Evolutionary conservation across 2,797 vertebrate species (phyloP).

Genomic region (Prunella strophiata): DNA sequence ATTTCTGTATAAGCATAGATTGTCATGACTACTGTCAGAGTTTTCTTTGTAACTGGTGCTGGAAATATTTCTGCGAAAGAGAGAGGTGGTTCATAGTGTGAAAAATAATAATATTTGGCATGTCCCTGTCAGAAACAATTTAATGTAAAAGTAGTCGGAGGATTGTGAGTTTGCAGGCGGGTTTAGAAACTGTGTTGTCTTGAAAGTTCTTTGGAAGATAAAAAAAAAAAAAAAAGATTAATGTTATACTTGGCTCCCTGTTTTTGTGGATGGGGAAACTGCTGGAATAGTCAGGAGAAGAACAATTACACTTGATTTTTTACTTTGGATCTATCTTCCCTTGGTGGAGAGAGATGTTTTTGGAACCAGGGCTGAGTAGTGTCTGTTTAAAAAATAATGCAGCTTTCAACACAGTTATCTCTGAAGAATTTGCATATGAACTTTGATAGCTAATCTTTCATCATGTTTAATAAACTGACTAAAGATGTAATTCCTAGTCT

Average conservation of each 20-base stretch:
- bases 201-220: slow-evolving; percentile 43
- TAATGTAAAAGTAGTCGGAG: background rate
- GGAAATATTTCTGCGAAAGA: slow-evolving; percentile 24
- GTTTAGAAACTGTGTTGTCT: slow-evolving; percentile 18
- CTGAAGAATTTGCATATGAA: slow-evolving; percentile 69
- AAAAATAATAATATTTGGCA: slow-evolving; percentile 71
- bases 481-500: slow-evolving; percentile 76
- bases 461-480: slow-evolving; percentile 78
- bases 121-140: slow-evolving; percentile 59
- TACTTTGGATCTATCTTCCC: slow-evolving; percentile 32
- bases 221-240: background rate
- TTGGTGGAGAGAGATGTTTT: slow-evolving; percentile 39
- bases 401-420: slow-evolving; percentile 67
- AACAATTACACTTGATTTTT: slow-evolving; percentile 35
- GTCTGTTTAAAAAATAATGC: slow-evolving; percentile 63
- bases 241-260: slow-evolving; percentile 34
- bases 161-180: background rate
- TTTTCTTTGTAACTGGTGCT: slow-evolving; percentile 36
- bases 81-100: slow-evolving; percentile 19
- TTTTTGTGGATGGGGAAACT: background rate
- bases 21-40: slow-evolving; percentile 52
- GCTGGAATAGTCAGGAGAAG: slow-evolving; percentile 25
- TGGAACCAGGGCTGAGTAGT: slow-evolving; percentile 10
- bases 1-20: slow-evolving; percentile 40
- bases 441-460: slow-evolving; percentile 77